These are phyloP conservation scores for Mesorhabditis belari DNA, from an alignment of 2,888 invertebrate species.

Conservation along the genomic window DNA sequence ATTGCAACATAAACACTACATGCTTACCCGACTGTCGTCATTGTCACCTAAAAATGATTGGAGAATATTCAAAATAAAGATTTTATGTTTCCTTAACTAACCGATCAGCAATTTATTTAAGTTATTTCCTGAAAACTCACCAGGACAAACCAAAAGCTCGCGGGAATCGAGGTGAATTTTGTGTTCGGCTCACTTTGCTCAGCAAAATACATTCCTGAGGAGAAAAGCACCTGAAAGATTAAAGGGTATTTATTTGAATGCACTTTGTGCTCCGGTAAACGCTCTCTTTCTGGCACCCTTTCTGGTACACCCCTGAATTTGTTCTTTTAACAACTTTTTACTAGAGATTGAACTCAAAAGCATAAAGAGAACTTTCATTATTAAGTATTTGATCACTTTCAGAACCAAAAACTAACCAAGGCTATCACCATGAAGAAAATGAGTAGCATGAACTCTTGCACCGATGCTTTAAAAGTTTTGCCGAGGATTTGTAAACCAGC, in stretches of 20 bases:
- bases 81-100: neutral
- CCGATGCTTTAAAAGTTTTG: slow-evolving; percentile 58
- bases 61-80: slow-evolving; percentile 2
- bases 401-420: slow-evolving; percentile 37
- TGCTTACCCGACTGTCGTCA: slow-evolving; percentile 52
- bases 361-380: neutral
- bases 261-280: no score
- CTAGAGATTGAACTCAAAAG: neutral
- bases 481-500: slow-evolving; percentile 58
- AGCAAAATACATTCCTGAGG: slow-evolving; percentile 58
- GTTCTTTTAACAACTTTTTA: neutral
- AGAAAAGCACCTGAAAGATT: slow-evolving; percentile 45
- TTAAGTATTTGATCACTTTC: neutral
- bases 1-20: slow-evolving; percentile 1
- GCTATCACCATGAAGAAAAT: slow-evolving; percentile 58
- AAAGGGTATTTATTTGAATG: no score
- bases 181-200: slow-evolving; percentile 54
- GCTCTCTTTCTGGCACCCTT: neutral
- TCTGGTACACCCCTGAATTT: neutral
- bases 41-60: slow-evolving; percentile 43
- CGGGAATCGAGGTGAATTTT: slow-evolving; percentile 52
- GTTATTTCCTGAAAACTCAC: slow-evolving; percentile 14
- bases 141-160: slow-evolving; percentile 51
- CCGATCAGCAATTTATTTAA: neutral
- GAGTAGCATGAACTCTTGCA: slow-evolving; percentile 57